Conservation (phyloP, 2,113 vertebrate species). For the Hippoglossus stenolepis region DNA sequence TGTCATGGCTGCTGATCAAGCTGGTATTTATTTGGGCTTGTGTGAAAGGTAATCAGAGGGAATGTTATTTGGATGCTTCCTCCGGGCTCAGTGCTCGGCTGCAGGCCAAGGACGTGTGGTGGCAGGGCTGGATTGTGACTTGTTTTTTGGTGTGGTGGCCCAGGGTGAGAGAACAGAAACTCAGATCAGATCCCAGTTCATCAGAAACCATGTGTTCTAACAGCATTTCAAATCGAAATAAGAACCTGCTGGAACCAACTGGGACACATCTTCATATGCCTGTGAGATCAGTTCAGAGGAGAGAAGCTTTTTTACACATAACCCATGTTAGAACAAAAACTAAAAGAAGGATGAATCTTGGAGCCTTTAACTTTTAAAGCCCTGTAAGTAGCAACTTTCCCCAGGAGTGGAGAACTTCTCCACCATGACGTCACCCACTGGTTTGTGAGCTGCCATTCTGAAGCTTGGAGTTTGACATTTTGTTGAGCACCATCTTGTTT, state of each 20-base stretch:
- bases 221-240: constrained; percentile 15
- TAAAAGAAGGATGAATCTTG: no score
- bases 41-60: constrained; percentile 36
- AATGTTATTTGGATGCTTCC: constrained; percentile 48
- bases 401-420: no score
- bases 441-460: no score
- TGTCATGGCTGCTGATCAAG: constrained; percentile 1
- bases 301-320: background rate
- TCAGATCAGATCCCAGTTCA: constrained; percentile 19
- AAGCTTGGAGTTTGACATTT: background rate
- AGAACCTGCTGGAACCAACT: constrained; percentile 3
- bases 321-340: no score
- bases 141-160: constrained; percentile 5
- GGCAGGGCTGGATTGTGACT: constrained; percentile 44
- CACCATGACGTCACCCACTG: no score
- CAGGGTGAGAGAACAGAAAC: constrained; percentile 35
- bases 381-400: no score
- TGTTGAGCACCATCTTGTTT: background rate
- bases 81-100: constrained; percentile 37
- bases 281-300: constrained; percentile 2
- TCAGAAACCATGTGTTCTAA: constrained; percentile 10
- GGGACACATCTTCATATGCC: background rate
- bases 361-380: no score
- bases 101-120: constrained; percentile 51
- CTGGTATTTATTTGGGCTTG: constrained; percentile 46